phyloP scores from a whole-genome alignment of 2,888 invertebrate species.

The Dryobotodes eremita region DNA sequence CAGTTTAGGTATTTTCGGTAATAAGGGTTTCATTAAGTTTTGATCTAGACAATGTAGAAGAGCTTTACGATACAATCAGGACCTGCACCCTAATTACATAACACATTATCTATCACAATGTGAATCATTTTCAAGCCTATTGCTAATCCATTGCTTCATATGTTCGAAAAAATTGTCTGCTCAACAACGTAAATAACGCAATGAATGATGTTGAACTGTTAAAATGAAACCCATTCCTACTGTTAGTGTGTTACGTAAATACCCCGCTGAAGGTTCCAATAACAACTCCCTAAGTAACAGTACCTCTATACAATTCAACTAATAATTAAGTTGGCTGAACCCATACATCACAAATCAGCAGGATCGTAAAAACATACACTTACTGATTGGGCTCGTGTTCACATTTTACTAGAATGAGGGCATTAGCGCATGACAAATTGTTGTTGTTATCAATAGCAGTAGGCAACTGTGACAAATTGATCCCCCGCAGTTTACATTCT shows the following conservation, averaged over 20 bases:
- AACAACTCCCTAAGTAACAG: not conserved
- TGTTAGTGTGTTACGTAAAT: too few relatives aligned
- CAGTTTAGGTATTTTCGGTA: too few relatives aligned
- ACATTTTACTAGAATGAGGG: slow-evolving; percentile 9
- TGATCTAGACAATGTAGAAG: not conserved
- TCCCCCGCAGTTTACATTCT: slow-evolving; percentile 38
- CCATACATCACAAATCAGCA: slow-evolving; percentile 10
- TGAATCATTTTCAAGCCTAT: too few relatives aligned
- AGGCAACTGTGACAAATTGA: slow-evolving; percentile 35
- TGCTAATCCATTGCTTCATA: too few relatives aligned
- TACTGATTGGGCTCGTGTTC: slow-evolving; percentile 6
- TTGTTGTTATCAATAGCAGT: slow-evolving; percentile 9
- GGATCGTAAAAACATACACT: not conserved
- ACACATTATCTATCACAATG: too few relatives aligned
- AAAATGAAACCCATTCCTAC: too few relatives aligned
- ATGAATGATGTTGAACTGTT: too few relatives aligned
- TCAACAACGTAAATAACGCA: too few relatives aligned
- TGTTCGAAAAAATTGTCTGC: too few relatives aligned
- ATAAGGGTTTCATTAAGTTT: not conserved
- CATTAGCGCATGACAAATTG: not conserved
- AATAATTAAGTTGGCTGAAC: not conserved
- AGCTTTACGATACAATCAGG: not conserved
- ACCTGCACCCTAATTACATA: too few relatives aligned
- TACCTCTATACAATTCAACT: not conserved
- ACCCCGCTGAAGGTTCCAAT: not conserved